Evolutionary conservation across 2,888 invertebrate genomes (phyloP).

Genomic region (Lymantria dispar): DNA sequence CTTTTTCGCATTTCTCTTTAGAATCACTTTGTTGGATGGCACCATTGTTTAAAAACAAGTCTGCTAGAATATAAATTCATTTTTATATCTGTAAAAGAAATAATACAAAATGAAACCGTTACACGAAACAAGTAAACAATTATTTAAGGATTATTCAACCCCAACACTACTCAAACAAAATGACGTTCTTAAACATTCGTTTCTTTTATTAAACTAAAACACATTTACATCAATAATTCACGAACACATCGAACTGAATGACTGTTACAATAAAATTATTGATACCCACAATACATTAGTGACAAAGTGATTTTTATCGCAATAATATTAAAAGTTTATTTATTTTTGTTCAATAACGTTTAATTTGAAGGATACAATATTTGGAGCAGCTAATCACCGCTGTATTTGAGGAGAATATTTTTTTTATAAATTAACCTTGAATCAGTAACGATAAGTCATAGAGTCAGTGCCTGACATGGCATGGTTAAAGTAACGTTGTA

Average conservation of each 20-base stretch:
- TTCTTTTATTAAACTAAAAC: constrained; percentile 55
- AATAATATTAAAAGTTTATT: constrained; percentile 46
- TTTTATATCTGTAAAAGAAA: too few species aligned
- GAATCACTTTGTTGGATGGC: too few species aligned
- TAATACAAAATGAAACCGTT: too few species aligned
- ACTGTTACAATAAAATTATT: constrained; percentile 53
- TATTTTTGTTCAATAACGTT: constrained; percentile 41
- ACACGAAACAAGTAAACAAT: too few species aligned
- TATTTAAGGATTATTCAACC: neutral
- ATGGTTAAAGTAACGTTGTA: too few species aligned
- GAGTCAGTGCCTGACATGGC: too few species aligned
- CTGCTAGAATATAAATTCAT: too few species aligned
- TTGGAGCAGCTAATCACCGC: neutral
- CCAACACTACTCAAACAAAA: constrained; percentile 19
- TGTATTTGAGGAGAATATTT: neutral
- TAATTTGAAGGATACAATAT: constrained; percentile 8
- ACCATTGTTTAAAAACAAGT: too few species aligned
- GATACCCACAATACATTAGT: constrained; percentile 35
- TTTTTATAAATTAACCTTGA: neutral
- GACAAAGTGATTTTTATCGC: constrained; percentile 45
- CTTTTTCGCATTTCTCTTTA: too few species aligned
- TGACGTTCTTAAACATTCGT: constrained; percentile 35
- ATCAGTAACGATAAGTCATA: too few species aligned
- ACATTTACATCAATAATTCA: constrained; percentile 52
- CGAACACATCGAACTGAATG: constrained; percentile 30